phyloP scores from a whole-genome alignment of 2,113 vertebrate genomes.

The Leiothrix lutea region DNA sequence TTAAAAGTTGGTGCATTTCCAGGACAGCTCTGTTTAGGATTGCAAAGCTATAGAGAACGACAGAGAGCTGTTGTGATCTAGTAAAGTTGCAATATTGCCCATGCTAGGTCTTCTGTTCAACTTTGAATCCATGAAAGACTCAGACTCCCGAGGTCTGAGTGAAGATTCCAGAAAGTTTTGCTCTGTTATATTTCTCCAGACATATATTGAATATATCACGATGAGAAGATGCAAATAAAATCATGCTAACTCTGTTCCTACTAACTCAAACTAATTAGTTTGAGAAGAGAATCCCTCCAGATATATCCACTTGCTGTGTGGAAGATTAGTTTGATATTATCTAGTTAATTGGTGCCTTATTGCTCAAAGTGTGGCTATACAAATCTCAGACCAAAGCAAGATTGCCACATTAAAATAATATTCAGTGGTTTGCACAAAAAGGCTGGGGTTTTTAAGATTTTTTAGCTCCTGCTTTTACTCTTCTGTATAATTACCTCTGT shows the following conservation, averaged over 20 bases:
- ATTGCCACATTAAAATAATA: not conserved
- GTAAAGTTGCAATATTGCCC: not conserved
- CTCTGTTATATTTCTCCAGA: not conserved
- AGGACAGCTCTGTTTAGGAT: not conserved
- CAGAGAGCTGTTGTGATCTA: not conserved
- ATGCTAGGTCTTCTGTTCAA: not conserved
- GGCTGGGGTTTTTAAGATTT: accelerated
- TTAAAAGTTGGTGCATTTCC: not conserved
- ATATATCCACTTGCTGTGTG: not conserved
- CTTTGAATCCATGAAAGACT: not conserved
- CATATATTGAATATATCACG: not conserved
- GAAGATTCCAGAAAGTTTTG: not conserved
- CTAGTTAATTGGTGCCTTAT: not conserved
- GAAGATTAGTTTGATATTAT: not conserved
- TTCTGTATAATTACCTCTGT: not conserved
- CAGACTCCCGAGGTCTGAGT: not conserved
- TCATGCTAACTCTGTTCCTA: not conserved
- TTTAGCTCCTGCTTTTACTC: not conserved
- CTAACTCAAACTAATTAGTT: not conserved
- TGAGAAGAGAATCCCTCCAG: not conserved
- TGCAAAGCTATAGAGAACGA: not conserved
- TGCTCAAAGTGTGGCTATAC: not conserved
- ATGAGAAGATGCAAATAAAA: no score
- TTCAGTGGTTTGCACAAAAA: not conserved
- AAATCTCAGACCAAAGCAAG: not conserved